These are phyloP conservation scores for Protobothrops mucrosquamatus DNA, from an alignment of 2,113 vertebrate species.

Conservation along the genomic window DNA sequence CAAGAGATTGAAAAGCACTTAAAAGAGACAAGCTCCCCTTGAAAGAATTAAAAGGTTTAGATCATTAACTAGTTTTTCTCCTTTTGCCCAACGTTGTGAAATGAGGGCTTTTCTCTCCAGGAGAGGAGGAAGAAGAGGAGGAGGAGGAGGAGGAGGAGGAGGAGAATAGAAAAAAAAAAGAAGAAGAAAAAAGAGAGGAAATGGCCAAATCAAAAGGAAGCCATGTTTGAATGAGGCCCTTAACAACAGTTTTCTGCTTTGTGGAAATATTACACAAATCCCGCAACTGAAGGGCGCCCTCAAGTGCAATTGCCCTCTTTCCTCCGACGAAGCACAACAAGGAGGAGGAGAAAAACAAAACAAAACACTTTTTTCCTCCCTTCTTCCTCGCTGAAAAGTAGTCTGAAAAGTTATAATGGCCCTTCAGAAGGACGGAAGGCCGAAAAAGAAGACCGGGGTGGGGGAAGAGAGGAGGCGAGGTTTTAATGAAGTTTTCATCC, in stretches of 20 bases:
- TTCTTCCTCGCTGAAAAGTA: constrained; percentile 75
- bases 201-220: constrained; percentile 71
- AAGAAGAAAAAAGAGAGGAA: not conserved
- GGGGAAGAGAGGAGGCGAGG: constrained; percentile 32
- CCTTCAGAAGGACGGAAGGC: constrained; percentile 75
- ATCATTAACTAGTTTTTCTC: constrained; percentile 87
- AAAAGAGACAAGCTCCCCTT: constrained; percentile 74
- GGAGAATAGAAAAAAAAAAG: not conserved
- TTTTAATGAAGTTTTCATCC: constrained; percentile 79
- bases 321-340: constrained; percentile 69
- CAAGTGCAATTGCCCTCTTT: constrained; percentile 73
- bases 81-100: constrained; percentile 83
- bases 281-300: constrained; percentile 71
- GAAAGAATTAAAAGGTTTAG: constrained; percentile 84
- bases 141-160: not conserved
- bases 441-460: constrained; percentile 61
- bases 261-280: constrained; percentile 80
- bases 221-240: constrained; percentile 80
- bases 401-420: constrained; percentile 83
- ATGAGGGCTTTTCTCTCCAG: constrained; percentile 77
- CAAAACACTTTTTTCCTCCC: no score
- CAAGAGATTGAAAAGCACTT: constrained; percentile 78
- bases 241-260: constrained; percentile 75
- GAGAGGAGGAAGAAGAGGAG: not conserved
- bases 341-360: constrained; percentile 59